Evolutionary conservation across 2,888 invertebrate genomes (phyloP).

Genomic region (Microdon myrmicae): DNA sequence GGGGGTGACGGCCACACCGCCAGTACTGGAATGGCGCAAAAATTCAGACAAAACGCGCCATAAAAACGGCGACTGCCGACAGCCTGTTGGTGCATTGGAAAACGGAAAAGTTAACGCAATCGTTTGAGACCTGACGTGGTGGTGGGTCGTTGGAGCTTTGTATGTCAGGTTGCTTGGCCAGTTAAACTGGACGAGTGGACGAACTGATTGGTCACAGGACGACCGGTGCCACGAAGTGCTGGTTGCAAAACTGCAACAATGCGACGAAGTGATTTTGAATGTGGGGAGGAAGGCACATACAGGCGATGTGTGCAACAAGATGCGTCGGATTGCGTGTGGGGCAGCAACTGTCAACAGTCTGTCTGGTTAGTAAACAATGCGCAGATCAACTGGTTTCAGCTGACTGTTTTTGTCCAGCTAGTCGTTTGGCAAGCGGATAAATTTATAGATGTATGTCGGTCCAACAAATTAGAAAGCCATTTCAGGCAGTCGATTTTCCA

Average conservation of each 20-base stretch:
- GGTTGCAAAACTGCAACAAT: too few relatives aligned
- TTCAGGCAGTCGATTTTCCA: too few relatives aligned
- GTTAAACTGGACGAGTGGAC: conserved; percentile 21
- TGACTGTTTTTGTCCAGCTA: too few relatives aligned
- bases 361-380: too few relatives aligned
- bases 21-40: conserved; percentile 98
- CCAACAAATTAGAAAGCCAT: too few relatives aligned
- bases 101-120: conserved; percentile 13
- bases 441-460: too few relatives aligned
- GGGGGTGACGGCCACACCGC: conserved; percentile 68
- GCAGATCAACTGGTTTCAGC: too few relatives aligned
- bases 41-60: conserved; percentile 89
- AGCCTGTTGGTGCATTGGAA: conserved; percentile 30
- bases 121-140: conserved; percentile 20
- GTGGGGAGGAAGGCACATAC: too few relatives aligned
- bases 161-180: conserved; percentile 34
- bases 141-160: conserved; percentile 26
- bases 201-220: conserved; percentile 33
- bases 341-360: too few relatives aligned
- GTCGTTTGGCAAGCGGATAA: too few relatives aligned
- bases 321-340: too few relatives aligned
- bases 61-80: conserved; percentile 24
- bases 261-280: conserved; percentile 10
- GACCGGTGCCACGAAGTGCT: not conserved
- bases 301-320: too few relatives aligned